Evolutionary conservation across 1,140 invertebrate genomes (phyloP), one percentile per base, ranked within the genome.

Genomic region (Drusus annulatus): DNA sequence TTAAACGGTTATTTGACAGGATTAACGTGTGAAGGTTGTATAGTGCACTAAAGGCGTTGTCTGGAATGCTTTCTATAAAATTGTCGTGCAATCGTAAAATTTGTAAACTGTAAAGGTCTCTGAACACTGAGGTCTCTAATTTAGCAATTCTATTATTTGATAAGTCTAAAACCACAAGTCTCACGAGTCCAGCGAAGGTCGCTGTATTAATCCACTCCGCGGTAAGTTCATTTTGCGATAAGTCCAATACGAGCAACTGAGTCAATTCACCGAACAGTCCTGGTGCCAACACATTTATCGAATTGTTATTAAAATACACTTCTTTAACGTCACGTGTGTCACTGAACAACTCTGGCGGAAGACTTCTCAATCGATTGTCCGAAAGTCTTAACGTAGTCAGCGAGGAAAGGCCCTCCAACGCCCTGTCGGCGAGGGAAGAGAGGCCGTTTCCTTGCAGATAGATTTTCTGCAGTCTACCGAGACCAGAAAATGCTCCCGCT

Each of bases 131-230:
- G 8, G 94, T 90, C 86, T 96, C 95, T 73, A 97, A 88, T 86
- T 94, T 94, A 8, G 91, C 92, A 58, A 98, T 93, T 84, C 93
- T 92, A 86, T 98, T 98, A 83, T 92, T 91, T 3, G 95, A 96
- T 13, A 97, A 89, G 87, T 97, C 95, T 52, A 45, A 45, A 78
- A 95, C 93, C 6, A 96, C 92, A 5, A 98, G 90, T 60, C 95
- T 91, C 79, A 95, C 93, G 5, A 98, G 90, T 63, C 95, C 95
- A 31, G 93, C 91, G 88, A 98, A 97, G 4, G 96, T 97, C 5
- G 94, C 95, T 0, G 94, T 92, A 85, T 96, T 96, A 51, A 96
- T 94, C 96, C 94, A 98, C 85, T 95, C 95, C 58, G 93, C 93
- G 45, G 95, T 95, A 31, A 98, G 89, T 86, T 96, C 93, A 85